Evolutionary conservation across 1,140 invertebrate species (phyloP), one percentile per base, ranked within the genome.

Genomic region (Lordiphosa mommai): DNA sequence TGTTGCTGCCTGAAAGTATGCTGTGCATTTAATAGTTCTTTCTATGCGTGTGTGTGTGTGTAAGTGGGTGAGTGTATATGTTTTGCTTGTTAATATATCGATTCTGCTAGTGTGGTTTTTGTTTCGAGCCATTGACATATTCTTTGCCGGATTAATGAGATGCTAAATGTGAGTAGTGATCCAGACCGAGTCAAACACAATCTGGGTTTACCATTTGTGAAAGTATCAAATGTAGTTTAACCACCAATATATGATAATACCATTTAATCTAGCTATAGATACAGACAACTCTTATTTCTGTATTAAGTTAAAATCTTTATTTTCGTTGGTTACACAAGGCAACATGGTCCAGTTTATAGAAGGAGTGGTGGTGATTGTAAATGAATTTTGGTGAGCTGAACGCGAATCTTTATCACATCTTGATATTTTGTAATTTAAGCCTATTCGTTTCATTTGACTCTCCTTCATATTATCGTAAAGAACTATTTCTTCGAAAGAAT

Each of bases 21-120:
- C 46, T 56, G 36, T 74, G 71, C 76, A 61, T 61, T 70, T 58
- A 82, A 80, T 71, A 70, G 74, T 66, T 74, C 16, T 3, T 64
- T 17, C 32, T 23, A 48, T 41, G 38, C 12, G 33, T 48, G 29
- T 36, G 37, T 34, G 37, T 8, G 49, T 29, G 8, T 9, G 32
- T 36, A n/a, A n/a, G 33, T 51, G 9, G 13, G 1, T 23, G 14
- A 33, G 49, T 44, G 40, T 29, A 7, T 27, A n/a, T 32, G 12
- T 36, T 16, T 43, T 61, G 34, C 47, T 57, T 48, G 38, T 44
- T 58, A 55, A 57, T 46, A 60, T 68, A 69, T 70, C 57, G 76
- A 61, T 70, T 80, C 51, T 59, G 49, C 17, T 64, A 29, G 44
- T 34, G 51, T 47, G 55, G 36, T 57, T 33, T 41, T 50, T 23